Evolutionary conservation across 1,140 invertebrate genomes (phyloP), one percentile per base, ranked within the genome.

Genomic region (Pinna nobilis): DNA sequence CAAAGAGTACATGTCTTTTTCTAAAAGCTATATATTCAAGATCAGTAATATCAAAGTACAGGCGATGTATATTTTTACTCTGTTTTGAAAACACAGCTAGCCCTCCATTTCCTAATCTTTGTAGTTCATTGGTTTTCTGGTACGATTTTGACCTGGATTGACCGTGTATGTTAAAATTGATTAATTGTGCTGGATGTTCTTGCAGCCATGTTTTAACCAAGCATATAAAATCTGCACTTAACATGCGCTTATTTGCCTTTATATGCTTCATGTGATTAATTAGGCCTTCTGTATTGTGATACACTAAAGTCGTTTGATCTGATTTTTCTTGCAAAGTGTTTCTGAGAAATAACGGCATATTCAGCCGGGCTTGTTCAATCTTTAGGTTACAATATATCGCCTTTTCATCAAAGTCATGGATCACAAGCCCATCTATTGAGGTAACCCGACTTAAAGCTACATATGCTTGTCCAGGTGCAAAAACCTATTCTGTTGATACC

Each of bases 381-480:
- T 18, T 49, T 23, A 4, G 44, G 23, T 49, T 49, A n/a, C 18
- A 49, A 23, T 49, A 49, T 49, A 49, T 49, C 23, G 44, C 44
- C 18, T 49, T 49, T 23, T 49, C 44, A 1, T 49, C 23, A 23
- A 49, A 49, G 23, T 49, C 44, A 18, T 49, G 44, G 4, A 49
- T 49, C 6, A 23, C 23, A 9, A 70, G 37, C 23, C 68, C 68
- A 23, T 39, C 32, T 53, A 49, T 28, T n/a, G 68, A 53, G 13
- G 68, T 70, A 15, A 70, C 68, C 11, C 69, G 35, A 44, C 69
- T 71, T 35, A 71, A 57, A 2, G 69, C 59, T 33, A 71, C 59
- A 55, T 64, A 64, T 44, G 59, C 60, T 11, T 71, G 69, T 15
- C 44, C 60, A 32, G 4, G 32, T n/a, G 49, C 13, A 33, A 71